These are phyloP conservation scores for Dryas iulia DNA, from an alignment of 1,140 invertebrate species.

Conservation along the genomic window DNA sequence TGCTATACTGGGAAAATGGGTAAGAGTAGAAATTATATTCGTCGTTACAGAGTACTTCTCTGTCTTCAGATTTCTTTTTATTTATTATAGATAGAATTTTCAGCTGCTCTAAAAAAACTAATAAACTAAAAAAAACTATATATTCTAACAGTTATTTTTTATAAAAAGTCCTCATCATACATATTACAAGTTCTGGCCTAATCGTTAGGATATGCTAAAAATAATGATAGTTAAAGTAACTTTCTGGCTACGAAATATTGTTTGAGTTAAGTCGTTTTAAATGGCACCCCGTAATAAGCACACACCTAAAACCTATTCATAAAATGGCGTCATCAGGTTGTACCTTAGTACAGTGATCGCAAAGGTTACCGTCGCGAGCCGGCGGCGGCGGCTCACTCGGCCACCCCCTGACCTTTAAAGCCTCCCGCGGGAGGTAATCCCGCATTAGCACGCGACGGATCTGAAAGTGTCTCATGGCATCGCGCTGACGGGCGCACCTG, in stretches of 20 bases:
- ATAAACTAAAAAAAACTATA: too few species aligned
- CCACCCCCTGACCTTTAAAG: constrained; percentile 63
- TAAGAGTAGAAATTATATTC: background rate
- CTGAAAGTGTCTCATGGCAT: constrained; percentile 47
- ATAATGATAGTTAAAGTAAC: background rate
- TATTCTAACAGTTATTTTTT: too few species aligned
- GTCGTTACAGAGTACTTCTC: too few species aligned
- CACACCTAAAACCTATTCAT: constrained; percentile 33
- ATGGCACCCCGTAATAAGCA: constrained; percentile 23
- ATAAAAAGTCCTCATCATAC: background rate
- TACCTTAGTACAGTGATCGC: constrained; percentile 36
- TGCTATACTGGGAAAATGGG: background rate
- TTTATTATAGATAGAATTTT: too few species aligned
- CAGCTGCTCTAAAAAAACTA: too few species aligned
- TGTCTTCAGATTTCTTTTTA: too few species aligned
- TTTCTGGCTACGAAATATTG: constrained; percentile 1
- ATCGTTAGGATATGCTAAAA: background rate
- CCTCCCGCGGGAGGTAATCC: constrained; percentile 49
- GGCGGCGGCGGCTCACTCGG: constrained; percentile 29
- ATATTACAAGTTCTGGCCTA: background rate
- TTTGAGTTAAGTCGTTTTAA: constrained; percentile 19
- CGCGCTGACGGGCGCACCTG: constrained; percentile 49
- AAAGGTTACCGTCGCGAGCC: constrained; percentile 47
- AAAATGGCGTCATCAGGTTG: constrained; percentile 28
- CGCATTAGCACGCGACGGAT: constrained; percentile 48